Evolutionary conservation across 1,140 invertebrate species (phyloP).

Genomic region (Solenopsis invicta): DNA sequence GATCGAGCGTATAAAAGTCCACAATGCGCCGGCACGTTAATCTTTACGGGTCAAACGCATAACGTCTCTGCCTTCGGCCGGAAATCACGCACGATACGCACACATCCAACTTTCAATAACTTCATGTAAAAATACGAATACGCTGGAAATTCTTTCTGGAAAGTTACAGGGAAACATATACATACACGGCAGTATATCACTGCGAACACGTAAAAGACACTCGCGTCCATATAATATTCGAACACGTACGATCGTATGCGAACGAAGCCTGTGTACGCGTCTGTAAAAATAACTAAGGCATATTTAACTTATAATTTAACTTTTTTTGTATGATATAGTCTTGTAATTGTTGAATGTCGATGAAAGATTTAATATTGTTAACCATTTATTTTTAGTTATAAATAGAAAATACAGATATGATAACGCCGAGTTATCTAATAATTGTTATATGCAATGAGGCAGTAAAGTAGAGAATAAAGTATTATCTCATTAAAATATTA

Average conservation of each 20-base stretch:
- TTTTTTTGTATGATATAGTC: neutral
- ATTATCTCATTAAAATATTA: neutral
- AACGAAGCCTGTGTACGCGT: neutral
- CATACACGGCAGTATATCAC: slow-evolving; percentile 24
- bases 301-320: slow-evolving; percentile 10
- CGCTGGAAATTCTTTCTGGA: slow-evolving; percentile 53
- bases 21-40: slow-evolving; percentile 64
- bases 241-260: slow-evolving; percentile 13
- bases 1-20: slow-evolving; percentile 48
- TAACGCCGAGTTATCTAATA: too few relatives aligned
- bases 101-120: slow-evolving; percentile 49
- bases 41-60: slow-evolving; percentile 55
- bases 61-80: slow-evolving; percentile 23
- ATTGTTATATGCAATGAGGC: too few relatives aligned
- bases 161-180: slow-evolving; percentile 31
- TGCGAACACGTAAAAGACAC: slow-evolving; percentile 52
- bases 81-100: slow-evolving; percentile 40
- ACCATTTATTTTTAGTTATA: neutral
- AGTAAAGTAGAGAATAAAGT: neutral
- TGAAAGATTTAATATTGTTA: neutral
- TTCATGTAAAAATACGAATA: slow-evolving; percentile 53
- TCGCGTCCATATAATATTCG: slow-evolving; percentile 44
- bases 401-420: neutral
- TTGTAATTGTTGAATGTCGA: neutral
- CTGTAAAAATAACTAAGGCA: neutral